phyloP scores from a whole-genome alignment of 2,113 vertebrate genomes.

The Oophaga pumilio region DNA sequence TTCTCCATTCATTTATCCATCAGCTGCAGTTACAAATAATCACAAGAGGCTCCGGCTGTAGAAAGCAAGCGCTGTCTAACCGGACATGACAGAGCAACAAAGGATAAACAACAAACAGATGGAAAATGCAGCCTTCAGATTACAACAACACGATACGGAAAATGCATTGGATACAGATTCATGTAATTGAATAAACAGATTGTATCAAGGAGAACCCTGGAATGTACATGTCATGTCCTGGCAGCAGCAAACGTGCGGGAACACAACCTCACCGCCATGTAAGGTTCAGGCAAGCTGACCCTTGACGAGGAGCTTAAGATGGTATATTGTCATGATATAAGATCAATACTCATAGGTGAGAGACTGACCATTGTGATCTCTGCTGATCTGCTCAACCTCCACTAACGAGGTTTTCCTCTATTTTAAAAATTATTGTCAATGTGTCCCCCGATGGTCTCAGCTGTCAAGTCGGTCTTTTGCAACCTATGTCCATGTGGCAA shows the following conservation, averaged over 20 bases:
- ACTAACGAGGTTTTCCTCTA: no score
- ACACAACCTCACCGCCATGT: background rate
- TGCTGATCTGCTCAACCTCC: background rate
- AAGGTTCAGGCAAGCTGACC: background rate
- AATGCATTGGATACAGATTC: slow-evolving; percentile 25
- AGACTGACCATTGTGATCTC: no score
- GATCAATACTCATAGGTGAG: no score
- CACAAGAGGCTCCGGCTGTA: background rate
- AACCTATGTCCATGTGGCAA: no score
- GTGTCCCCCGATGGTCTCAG: no score
- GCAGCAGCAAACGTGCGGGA: background rate
- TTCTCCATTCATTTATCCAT: slow-evolving; percentile 8
- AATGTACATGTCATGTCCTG: slow-evolving; percentile 11
- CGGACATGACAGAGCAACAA: slow-evolving; percentile 21
- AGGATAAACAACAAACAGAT: slow-evolving; percentile 28
- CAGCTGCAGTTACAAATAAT: background rate
- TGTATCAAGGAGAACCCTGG: slow-evolving; percentile 11
- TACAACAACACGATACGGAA: slow-evolving; percentile 20
- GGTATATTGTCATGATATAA: no score
- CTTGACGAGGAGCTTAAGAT: background rate
- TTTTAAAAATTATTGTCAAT: no score
- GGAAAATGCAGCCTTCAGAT: slow-evolving; percentile 9
- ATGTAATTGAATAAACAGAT: slow-evolving; percentile 22
- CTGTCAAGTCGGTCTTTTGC: no score
- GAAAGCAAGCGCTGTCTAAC: background rate